Evolutionary conservation across 35 echinoderm and acorn worm genomes (phyloP).

Genomic region (Nesometra sesokonis): DNA sequence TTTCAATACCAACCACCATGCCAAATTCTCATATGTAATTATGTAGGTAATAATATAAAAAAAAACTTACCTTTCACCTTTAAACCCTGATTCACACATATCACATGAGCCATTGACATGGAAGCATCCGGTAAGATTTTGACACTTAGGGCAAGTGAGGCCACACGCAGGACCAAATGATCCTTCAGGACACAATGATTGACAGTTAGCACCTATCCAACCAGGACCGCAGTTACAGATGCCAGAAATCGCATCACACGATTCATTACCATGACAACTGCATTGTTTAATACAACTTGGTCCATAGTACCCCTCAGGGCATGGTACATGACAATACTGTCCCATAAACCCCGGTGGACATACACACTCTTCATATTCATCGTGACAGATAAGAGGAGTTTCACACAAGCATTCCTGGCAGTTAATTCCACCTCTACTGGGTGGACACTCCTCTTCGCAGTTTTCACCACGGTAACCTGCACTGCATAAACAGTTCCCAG

Average conservation of each 20-base stretch:
- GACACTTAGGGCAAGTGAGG: neutral
- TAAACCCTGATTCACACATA: neutral
- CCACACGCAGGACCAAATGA: neutral
- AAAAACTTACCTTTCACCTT: neutral
- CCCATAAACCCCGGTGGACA: conserved; percentile 66
- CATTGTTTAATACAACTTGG: conserved; percentile 51
- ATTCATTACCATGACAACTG: conserved; percentile 36
- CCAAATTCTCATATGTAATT: neutral
- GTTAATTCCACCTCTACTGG: neutral
- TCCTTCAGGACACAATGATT: neutral
- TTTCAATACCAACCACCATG: no score
- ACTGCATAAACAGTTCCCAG: neutral
- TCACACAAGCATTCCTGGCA: conserved; percentile 4
- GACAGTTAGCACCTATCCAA: conserved; percentile 30
- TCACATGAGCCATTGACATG: neutral
- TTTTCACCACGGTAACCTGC: neutral
- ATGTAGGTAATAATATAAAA: neutral
- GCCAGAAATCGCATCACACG: conserved; percentile 31
- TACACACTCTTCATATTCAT: conserved; percentile 14
- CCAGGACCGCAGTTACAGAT: conserved; percentile 62
- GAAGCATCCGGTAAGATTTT: neutral
- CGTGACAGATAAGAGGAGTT: neutral
- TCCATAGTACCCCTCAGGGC: conserved; percentile 44
- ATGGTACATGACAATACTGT: conserved; percentile 29
- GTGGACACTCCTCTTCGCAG: neutral